Conservation (phyloP, 64 coral and sea anemone species). For the Cladopsammia gracilis region DNA sequence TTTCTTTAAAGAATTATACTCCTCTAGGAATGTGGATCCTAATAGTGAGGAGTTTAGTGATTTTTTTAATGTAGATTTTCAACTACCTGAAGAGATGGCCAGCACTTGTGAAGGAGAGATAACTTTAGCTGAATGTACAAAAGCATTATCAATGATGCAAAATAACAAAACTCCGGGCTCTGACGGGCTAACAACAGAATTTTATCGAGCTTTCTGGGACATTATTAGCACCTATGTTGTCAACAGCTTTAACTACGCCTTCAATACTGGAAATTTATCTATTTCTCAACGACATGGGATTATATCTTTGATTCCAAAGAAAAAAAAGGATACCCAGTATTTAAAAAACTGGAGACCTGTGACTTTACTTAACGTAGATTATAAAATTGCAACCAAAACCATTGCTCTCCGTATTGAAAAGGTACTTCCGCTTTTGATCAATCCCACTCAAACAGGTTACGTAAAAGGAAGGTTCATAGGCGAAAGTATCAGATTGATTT, state of each 20-base stretch:
- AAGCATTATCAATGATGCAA: background rate
- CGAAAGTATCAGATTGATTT: slow-evolving; percentile 27
- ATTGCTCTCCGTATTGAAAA: slow-evolving; percentile 27
- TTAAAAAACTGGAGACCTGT: slow-evolving; percentile 45
- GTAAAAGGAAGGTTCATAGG: slow-evolving; percentile 17
- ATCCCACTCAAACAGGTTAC: slow-evolving; percentile 27
- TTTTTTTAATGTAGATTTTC: background rate
- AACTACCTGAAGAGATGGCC: background rate
- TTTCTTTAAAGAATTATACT: background rate
- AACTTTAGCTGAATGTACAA: background rate
- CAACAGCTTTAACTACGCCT: slow-evolving; percentile 18
- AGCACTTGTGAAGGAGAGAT: slow-evolving; percentile 22
- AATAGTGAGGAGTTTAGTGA: background rate
- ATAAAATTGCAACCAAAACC: slow-evolving; percentile 17
- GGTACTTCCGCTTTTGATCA: slow-evolving; percentile 21
- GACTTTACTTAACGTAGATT: slow-evolving; percentile 25
- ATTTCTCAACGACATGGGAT: slow-evolving; percentile 18
- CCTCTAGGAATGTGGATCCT: background rate
- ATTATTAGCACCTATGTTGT: slow-evolving; percentile 7
- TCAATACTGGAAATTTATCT: slow-evolving; percentile 11
- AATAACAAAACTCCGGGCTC: slow-evolving; percentile 22
- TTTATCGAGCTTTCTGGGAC: slow-evolving; percentile 16
- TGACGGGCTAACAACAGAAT: slow-evolving; percentile 39
- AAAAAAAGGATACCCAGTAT: slow-evolving; percentile 16
- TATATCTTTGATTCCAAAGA: slow-evolving; percentile 23